A percentile compares a stretch with the other conserved stretches of the same genome.
These are phyloP conservation scores for Columba guinea DNA, from an alignment of 2,797 vertebrate genomes.

Conservation along the genomic window DNA sequence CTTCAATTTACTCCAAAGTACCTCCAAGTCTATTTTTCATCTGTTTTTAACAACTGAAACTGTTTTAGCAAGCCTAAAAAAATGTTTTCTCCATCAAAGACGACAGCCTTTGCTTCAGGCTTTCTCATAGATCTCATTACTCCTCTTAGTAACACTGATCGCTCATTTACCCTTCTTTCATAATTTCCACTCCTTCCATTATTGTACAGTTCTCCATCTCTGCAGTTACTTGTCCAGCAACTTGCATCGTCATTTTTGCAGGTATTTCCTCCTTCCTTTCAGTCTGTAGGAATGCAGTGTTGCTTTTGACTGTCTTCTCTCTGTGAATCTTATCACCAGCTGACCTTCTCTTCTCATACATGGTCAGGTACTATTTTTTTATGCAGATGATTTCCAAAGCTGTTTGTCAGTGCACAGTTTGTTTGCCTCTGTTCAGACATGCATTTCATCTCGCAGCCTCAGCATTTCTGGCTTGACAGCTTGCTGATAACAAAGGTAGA, in stretches of 20 bases:
- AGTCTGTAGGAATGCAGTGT: not conserved
- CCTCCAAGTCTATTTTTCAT: not conserved
- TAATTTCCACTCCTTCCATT: not conserved
- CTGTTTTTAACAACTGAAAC: not conserved
- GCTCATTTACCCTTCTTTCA: not conserved
- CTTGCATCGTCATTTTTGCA: not conserved
- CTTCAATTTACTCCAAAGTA: not conserved
- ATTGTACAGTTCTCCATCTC: not conserved
- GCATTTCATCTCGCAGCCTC: not conserved
- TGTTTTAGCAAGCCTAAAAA: not conserved
- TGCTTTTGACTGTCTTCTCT: not conserved
- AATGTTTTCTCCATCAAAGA: not conserved
- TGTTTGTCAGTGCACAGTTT: not conserved
- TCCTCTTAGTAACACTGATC: not conserved
- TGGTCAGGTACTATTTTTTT: not conserved
- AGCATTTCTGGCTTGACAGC: slow-evolving; percentile 24
- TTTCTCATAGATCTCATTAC: not conserved
- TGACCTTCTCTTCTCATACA: not conserved
- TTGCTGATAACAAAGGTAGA: slow-evolving; percentile 38
- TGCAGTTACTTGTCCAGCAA: not conserved
- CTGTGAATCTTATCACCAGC: not conserved
- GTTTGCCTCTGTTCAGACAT: not conserved
- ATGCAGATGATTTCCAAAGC: slow-evolving; percentile 19
- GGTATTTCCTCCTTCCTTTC: not conserved
- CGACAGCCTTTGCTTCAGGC: not conserved